A percentile compares a stretch with the other conserved stretches of the same genome.
Evolutionary conservation across 2,113 vertebrate genomes (phyloP).

Genomic region (Nanorana parkeri): DNA sequence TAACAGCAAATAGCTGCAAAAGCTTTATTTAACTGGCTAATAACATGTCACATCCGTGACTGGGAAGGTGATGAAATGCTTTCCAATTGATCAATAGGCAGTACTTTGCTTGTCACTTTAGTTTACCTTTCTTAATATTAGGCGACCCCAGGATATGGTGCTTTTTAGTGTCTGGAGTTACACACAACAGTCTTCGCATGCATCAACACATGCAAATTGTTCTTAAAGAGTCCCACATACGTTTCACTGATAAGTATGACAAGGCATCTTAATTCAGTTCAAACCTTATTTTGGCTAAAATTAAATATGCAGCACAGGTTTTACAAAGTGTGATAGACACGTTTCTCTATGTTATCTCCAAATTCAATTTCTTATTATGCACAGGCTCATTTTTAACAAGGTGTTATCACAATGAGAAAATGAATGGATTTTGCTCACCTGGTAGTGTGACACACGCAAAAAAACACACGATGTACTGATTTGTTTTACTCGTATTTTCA

Average conservation of each 20-base stretch:
- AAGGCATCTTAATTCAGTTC: background rate
- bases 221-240: background rate
- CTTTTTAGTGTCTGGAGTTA: background rate
- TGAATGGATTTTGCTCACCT: no score
- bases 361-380: no score
- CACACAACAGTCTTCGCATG: background rate
- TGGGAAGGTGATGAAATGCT: background rate
- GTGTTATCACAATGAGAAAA: no score
- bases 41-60: background rate
- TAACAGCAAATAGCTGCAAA: conserved; percentile 21
- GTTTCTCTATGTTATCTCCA: no score
- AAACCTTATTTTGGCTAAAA: background rate
- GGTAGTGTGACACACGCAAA: no score
- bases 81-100: background rate
- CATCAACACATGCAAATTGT: background rate
- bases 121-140: conserved; percentile 2
- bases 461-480: no score
- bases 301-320: background rate
- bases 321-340: no score
- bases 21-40: background rate
- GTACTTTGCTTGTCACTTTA: conserved; percentile 3
- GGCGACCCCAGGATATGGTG: background rate
- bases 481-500: no score
- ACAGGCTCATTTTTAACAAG: no score
- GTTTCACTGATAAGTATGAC: background rate